These are phyloP conservation scores for Matsumurasca onukii DNA, from an alignment of 1,140 invertebrate genomes.

Conservation along the genomic window DNA sequence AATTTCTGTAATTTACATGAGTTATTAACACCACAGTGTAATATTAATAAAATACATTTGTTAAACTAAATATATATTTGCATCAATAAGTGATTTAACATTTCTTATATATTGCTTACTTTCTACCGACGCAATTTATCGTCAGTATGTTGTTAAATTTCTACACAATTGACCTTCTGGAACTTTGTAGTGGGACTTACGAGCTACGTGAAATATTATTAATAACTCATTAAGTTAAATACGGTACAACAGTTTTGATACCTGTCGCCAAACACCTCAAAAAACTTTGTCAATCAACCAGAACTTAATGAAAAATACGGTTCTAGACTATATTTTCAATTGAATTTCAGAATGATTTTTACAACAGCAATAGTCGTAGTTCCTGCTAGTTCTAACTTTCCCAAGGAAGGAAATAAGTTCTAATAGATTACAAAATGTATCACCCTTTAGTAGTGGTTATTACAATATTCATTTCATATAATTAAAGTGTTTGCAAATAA, in stretches of 20 bases:
- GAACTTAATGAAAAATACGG: too few species aligned
- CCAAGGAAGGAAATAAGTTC: too few species aligned
- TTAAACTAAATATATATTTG: constrained; percentile 20
- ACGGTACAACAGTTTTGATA: constrained; percentile 1
- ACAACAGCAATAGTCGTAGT: too few species aligned
- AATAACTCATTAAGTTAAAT: constrained; percentile 3
- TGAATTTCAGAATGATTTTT: too few species aligned
- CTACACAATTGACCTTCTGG: constrained; percentile 23
- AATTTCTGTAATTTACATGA: constrained; percentile 22
- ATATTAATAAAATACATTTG: constrained; percentile 19
- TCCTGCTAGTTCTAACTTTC: too few species aligned
- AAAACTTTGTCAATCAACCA: too few species aligned
- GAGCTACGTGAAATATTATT: constrained; percentile 3
- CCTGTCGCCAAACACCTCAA: not conserved
- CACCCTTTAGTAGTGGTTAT: too few species aligned
- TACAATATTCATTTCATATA: too few species aligned
- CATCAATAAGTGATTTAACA: constrained; percentile 15
- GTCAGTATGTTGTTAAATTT: constrained; percentile 3
- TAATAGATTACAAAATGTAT: too few species aligned
- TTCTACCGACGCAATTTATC: constrained; percentile 1
- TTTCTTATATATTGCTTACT: constrained; percentile 24
- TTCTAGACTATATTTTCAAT: too few species aligned
- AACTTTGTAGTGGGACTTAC: constrained; percentile 19
- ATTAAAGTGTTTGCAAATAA: too few species aligned
- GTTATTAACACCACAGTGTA: constrained; percentile 8